Conservation (phyloP, 2,113 vertebrate species). For the Macquaria ambigua region DNA sequence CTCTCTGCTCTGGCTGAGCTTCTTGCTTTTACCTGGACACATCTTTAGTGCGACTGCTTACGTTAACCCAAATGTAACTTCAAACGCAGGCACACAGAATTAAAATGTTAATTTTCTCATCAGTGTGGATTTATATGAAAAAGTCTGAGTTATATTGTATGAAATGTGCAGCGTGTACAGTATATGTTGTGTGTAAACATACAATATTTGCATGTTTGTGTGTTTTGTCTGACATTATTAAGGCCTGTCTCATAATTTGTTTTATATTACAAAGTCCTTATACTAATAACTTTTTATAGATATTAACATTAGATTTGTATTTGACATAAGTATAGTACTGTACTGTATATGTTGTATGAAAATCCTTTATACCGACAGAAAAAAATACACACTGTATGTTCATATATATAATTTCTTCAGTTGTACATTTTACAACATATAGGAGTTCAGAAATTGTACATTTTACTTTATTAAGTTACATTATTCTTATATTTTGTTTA, state of each 20-base stretch:
- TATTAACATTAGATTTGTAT: too few relatives aligned
- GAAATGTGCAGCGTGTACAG: neutral
- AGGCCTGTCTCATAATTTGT: too few relatives aligned
- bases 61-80: neutral
- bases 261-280: too few relatives aligned
- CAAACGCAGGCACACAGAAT: neutral
- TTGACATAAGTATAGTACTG: too few relatives aligned
- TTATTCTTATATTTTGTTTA: neutral
- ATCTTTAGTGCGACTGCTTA: neutral
- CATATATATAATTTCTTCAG: too few relatives aligned
- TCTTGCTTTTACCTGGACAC: slow-evolving; percentile 37
- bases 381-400: too few relatives aligned
- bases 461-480: neutral
- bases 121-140: neutral
- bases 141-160: neutral
- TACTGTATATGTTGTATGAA: too few relatives aligned
- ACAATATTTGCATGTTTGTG: neutral
- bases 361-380: too few relatives aligned
- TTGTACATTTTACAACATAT: too few relatives aligned
- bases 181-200: neutral
- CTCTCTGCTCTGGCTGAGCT: slow-evolving; percentile 25
- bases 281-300: too few relatives aligned
- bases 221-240: too few relatives aligned
- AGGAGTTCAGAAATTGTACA: neutral
- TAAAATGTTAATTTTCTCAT: neutral